Evolutionary conservation across 2,888 invertebrate genomes (phyloP), one percentile per base, ranked within the genome.

Genomic region (Synergus laeviventris): DNA sequence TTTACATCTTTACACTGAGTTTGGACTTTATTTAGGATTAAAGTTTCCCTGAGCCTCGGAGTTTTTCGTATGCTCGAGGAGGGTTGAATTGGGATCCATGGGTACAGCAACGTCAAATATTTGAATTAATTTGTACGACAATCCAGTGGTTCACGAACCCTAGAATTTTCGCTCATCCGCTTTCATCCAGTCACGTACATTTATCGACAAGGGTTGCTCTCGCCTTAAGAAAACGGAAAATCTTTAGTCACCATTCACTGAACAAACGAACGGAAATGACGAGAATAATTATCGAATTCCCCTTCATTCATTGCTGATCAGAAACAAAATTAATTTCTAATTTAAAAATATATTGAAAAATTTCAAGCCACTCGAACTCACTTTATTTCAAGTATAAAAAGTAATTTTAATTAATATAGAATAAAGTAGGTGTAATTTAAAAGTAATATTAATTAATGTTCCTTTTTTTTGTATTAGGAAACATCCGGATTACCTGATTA

Each of bases 101-200:
- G n/a, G 49, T n/a, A 70, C 31, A 70, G 73, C 82, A 78, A 82
- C 81, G 81, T 81, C 84, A 83, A 85, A 86, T 85, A 86, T 85
- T 85, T 86, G 85, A 85, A 85, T 85, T 86, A 86, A 86, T 85
- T 83, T 83, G 85, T 86, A 82, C 82, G 84, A 82, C 83, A 85
- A 84, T 86, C 82, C 78, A 82, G 78, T 24, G 70, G 70, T 81
- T 56, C 61, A 74, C 74, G 79, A 81, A 80, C 82, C 60, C 77
- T 77, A 78, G 78, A 81, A 81, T 81, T 81, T 81, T 82, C 74
- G 59, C 78, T 80, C 80, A 82, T 82, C 81, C 81, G 76, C 76
- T 74, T 78, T 79, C 82, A 83, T 82, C 84, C 84, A 84, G 84
- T 84, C 84, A 85, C 84, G 84, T 85, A 81, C 70, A n/a, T n/a